Conservation (phyloP, 2,113 vertebrate species). For the Strix uralensis region DNA sequence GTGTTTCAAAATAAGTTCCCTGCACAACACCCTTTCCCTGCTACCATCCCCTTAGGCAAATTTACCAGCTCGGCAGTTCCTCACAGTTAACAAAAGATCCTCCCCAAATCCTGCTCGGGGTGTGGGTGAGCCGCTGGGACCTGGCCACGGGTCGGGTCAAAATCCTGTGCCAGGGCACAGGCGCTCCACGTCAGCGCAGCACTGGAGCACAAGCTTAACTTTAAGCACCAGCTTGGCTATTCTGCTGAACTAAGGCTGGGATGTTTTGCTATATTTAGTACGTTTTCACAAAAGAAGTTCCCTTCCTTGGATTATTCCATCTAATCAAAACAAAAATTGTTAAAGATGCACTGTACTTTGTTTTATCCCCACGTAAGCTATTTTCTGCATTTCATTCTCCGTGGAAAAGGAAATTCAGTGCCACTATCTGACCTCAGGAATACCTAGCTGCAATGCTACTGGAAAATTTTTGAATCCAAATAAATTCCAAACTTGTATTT, state of each 20-base stretch:
- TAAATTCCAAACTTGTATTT: neutral
- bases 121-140: neutral
- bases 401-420: neutral
- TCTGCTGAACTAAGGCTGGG: neutral
- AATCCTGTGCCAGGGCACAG: neutral
- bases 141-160: neutral
- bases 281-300: neutral
- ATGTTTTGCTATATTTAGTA: neutral
- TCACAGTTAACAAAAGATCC: neutral
- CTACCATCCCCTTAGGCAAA: constrained; percentile 11
- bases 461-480: neutral
- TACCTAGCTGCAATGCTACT: neutral
- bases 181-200: neutral
- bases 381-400: neutral
- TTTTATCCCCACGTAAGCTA: neutral
- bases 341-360: neutral
- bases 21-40: constrained; percentile 19
- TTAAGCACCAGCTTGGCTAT: neutral
- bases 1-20: constrained; percentile 7
- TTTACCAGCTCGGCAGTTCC: neutral
- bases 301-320: neutral
- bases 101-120: neutral
- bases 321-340: neutral
- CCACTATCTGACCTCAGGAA: neutral
- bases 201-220: neutral